A percentile compares a stretch with the other conserved stretches of the same genome.
phyloP scores from a whole-genome alignment of 2,113 vertebrate species.

The Myiopsitta monachus region DNA sequence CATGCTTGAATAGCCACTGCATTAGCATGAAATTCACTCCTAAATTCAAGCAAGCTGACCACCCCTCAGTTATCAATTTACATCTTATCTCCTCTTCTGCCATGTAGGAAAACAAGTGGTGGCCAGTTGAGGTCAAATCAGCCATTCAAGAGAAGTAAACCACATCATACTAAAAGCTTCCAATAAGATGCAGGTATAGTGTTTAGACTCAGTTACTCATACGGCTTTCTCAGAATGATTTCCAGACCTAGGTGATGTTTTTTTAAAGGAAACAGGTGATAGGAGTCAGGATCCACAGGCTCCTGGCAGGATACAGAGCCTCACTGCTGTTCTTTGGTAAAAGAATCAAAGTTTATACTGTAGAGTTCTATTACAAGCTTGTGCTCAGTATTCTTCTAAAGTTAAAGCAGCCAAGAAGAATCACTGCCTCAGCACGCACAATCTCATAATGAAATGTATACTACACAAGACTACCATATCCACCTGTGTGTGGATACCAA shows the following conservation, averaged over 20 bases:
- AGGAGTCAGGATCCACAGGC: background rate
- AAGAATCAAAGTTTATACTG: accelerated
- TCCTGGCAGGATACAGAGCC: background rate
- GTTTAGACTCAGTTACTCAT: background rate
- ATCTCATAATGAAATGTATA: accelerated
- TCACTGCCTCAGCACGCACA: accelerated
- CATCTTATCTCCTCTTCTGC: background rate
- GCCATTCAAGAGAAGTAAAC: background rate
- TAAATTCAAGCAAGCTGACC: background rate
- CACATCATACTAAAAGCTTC: background rate
- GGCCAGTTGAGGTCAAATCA: background rate
- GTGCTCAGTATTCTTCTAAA: background rate
- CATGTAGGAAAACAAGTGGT: background rate
- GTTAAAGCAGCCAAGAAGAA: accelerated
- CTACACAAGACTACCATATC: background rate
- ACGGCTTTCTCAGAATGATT: background rate
- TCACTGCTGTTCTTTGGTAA: background rate
- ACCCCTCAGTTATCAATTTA: background rate
- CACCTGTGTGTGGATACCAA: accelerated
- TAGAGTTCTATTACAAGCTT: background rate
- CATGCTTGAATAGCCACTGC: background rate
- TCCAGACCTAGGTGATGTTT: background rate
- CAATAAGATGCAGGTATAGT: accelerated
- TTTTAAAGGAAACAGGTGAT: background rate
- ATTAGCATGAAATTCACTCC: background rate